phyloP scores from a whole-genome alignment of 1,140 invertebrate species.

The Drosophila punjabiensis region DNA sequence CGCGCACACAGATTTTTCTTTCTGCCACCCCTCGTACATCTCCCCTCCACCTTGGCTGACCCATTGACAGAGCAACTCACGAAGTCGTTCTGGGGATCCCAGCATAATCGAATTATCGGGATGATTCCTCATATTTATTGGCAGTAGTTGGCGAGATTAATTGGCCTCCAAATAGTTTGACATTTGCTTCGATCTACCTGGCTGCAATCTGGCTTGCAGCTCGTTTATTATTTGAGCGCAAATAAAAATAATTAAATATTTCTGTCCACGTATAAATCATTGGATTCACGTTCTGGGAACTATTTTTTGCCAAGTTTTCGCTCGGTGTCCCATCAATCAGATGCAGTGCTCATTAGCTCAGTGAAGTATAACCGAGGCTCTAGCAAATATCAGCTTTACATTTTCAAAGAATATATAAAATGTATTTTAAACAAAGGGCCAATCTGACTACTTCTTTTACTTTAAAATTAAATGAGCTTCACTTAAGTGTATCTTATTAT shows the following conservation, averaged over 20 bases:
- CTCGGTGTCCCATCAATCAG: slow-evolving; percentile 33
- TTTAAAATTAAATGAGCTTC: too few relatives aligned
- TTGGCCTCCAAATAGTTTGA: slow-evolving; percentile 55
- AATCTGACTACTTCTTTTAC: background rate
- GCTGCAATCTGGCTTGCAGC: slow-evolving; percentile 25
- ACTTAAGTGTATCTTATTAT: background rate
- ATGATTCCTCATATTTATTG: slow-evolving; percentile 37
- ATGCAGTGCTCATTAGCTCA: slow-evolving; percentile 35
- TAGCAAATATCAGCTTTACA: background rate
- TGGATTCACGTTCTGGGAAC: slow-evolving; percentile 34
- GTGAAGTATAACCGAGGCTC: slow-evolving; percentile 7
- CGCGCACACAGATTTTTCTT: slow-evolving; percentile 64
- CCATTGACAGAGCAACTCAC: slow-evolving; percentile 68
- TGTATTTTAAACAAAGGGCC: too few relatives aligned
- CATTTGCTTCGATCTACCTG: slow-evolving; percentile 42
- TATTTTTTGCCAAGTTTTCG: slow-evolving; percentile 15
- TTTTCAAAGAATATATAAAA: background rate
- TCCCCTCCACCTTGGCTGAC: slow-evolving; percentile 6
- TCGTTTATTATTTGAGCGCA: slow-evolving; percentile 47
- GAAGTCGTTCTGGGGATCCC: slow-evolving; percentile 26
- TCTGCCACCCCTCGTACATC: slow-evolving; percentile 29
- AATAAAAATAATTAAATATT: slow-evolving; percentile 59
- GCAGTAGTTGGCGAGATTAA: slow-evolving; percentile 37
- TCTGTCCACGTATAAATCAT: slow-evolving; percentile 43
- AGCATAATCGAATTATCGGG: slow-evolving; percentile 57